Base-by-base conservation (phyloP, 2,888 invertebrate genomes). In the Andrena bicolor region DNA sequence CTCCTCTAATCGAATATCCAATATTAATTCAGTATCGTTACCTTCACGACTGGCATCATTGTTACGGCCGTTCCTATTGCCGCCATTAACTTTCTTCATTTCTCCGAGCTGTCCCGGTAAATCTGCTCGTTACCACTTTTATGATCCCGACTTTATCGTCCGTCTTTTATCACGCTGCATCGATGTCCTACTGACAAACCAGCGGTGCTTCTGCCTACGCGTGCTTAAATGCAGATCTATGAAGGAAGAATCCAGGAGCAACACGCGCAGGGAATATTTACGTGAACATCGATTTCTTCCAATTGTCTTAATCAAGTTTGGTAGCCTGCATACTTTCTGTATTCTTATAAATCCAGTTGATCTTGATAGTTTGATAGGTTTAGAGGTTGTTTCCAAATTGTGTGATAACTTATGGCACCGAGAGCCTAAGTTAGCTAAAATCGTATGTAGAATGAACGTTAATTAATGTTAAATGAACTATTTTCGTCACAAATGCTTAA, bases 101-200 rank as follows among this genome's bases (percentile, higher is more conserved):
- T 49, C 73, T 28, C 35, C 61, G 48, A 68, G 41, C 61, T 53
- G 75, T 48, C 51, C n/a, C 41, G 66, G 23, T 26, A 65, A 51
- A 74, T 73, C 76, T 32, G 76, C 73, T 76, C 76, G 76, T 77
- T 65, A 13, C 32, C 75, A n/a, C 23, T 30, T 79, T 76, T 76
- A 79, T 64, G 79, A 69, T 70, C 49, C 10, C 8, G 56, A 64
- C 49, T 79, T 70, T 76, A 76, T 76, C 56, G 79, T 64, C 26
- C 48, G 23, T 8, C 56, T 48, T 63, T 35, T 49, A 58, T 64
- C 63, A 32, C 41, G 78, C 10, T 48, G 16, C 49, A 41, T 2
- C 30, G 23, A 53, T 61, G 51, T 28, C 26, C 75, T 10, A n/a
- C 61, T 23, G 66, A 41, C 66, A 32, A 53, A 41, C 49, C 64